These are phyloP conservation scores for Tenthredo amoena DNA, from an alignment of 2,888 invertebrate species.

Conservation along the genomic window DNA sequence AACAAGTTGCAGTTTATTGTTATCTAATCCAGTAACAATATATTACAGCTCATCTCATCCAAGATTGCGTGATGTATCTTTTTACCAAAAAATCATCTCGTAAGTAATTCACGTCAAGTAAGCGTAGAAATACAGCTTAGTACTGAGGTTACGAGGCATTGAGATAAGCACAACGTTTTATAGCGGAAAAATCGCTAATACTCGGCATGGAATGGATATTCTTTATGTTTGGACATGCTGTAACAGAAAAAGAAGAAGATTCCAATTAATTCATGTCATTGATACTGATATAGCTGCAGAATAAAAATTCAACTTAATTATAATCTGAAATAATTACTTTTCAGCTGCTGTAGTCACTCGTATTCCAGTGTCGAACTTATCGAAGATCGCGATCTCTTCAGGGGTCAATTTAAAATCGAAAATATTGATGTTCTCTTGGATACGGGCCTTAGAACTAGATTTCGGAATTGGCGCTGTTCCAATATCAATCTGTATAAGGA, in stretches of 20 bases:
- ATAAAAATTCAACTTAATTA: neutral
- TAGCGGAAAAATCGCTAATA: slow-evolving; percentile 53
- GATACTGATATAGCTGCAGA: neutral
- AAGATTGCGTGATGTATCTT: neutral
- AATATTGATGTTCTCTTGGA: slow-evolving; percentile 83
- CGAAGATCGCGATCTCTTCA: slow-evolving; percentile 79
- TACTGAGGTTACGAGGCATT: neutral
- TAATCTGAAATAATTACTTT: slow-evolving; percentile 78
- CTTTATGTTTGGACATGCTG: slow-evolving; percentile 66
- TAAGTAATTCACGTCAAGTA: neutral
- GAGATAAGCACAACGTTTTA: neutral
- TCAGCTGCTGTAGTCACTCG: slow-evolving; percentile 81
- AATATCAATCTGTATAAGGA: slow-evolving; percentile 43
- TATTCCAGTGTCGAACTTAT: slow-evolving; percentile 82
- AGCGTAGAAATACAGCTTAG: neutral
- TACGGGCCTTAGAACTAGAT: slow-evolving; percentile 81
- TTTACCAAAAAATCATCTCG: neutral
- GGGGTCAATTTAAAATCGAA: slow-evolving; percentile 82
- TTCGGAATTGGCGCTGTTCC: slow-evolving; percentile 83
- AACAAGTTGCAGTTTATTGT: neutral
- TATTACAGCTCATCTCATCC: neutral
- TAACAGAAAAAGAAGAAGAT: slow-evolving; percentile 56
- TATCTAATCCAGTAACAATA: neutral
- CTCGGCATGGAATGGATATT: slow-evolving; percentile 67
- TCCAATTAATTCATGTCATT: neutral